Evolutionary conservation across 2,113 vertebrate genomes (phyloP).

Genomic region (Paradoxurus hermaphroditus): DNA sequence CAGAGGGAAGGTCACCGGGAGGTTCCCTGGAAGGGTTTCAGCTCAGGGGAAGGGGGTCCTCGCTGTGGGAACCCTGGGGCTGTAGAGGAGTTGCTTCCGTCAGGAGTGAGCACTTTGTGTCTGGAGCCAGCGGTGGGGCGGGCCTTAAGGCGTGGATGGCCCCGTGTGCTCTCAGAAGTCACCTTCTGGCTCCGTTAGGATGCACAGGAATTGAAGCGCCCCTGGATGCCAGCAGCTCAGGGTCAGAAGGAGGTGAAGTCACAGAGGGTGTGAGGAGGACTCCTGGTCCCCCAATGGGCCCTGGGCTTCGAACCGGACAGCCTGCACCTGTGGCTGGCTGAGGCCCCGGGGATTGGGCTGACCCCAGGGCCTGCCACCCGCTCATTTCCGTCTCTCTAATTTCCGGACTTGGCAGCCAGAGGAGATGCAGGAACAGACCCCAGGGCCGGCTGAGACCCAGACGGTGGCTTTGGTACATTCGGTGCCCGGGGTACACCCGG

Average conservation of each 20-base stretch:
- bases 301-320: not conserved
- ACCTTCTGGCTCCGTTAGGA: not conserved
- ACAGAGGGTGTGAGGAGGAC: not conserved
- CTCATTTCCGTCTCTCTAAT: not conserved
- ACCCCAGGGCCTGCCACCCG: not conserved
- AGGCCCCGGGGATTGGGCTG: not conserved
- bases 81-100: not conserved
- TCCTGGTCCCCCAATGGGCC: not conserved
- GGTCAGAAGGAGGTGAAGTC: not conserved
- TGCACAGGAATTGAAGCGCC: not conserved
- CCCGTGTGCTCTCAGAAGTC: not conserved
- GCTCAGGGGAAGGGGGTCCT: not conserved
- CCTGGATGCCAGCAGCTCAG: not conserved
- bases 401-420: conserved; percentile 13
- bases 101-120: not conserved
- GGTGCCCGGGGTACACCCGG: conserved; percentile 22
- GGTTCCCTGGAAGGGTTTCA: not conserved
- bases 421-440: not conserved
- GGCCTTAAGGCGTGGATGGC: not conserved
- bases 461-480: conserved; percentile 10
- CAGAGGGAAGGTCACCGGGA: not conserved
- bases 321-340: not conserved
- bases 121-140: not conserved
- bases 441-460: not conserved
- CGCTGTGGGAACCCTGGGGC: not conserved